Percentiles rank a stretch among this genome's conserved stretches.
Conservation (phyloP, 2,888 invertebrate species). For the Dicranocentrus wangi region DNA sequence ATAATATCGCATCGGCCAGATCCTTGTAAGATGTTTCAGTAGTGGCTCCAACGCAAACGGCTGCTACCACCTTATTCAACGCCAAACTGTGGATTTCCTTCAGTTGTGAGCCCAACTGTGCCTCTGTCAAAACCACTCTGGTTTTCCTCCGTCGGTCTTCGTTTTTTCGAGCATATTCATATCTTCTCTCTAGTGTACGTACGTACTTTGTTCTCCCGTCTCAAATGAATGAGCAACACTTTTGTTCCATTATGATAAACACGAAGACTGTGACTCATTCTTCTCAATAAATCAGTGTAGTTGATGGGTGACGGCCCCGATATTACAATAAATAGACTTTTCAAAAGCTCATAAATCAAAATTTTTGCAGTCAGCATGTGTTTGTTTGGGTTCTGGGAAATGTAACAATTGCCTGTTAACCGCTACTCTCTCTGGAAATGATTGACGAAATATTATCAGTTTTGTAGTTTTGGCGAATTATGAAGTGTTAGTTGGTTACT, state of each 20-base stretch:
- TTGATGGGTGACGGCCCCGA: not conserved
- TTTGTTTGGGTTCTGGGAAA: not conserved
- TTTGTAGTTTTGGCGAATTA: too few species aligned
- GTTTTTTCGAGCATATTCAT: slow-evolving; percentile 33
- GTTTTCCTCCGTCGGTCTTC: slow-evolving; percentile 58
- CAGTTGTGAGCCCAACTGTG: slow-evolving; percentile 60
- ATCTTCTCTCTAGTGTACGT: slow-evolving; percentile 5
- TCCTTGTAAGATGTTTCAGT: slow-evolving; percentile 5
- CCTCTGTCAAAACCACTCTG: slow-evolving; percentile 62
- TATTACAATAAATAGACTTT: not conserved
- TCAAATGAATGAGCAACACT: not conserved
- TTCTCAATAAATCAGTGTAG: slow-evolving; percentile 4
- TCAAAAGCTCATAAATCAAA: slow-evolving; percentile 8
- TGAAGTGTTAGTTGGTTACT: too few species aligned
- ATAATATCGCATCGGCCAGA: not conserved
- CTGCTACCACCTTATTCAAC: slow-evolving; percentile 37
- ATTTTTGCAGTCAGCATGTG: not conserved
- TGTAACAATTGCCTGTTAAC: too few species aligned
- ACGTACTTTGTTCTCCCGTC: slow-evolving; percentile 38
- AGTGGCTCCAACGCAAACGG: not conserved
- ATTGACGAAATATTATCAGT: too few species aligned
- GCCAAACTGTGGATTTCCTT: slow-evolving; percentile 46
- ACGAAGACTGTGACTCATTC: slow-evolving; percentile 32
- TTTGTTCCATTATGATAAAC: slow-evolving; percentile 34
- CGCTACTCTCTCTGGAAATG: too few species aligned